Evolutionary conservation across 1,140 invertebrate genomes (phyloP), one percentile per base, ranked within the genome.

Genomic region (Calliopsis andreniformis): DNA sequence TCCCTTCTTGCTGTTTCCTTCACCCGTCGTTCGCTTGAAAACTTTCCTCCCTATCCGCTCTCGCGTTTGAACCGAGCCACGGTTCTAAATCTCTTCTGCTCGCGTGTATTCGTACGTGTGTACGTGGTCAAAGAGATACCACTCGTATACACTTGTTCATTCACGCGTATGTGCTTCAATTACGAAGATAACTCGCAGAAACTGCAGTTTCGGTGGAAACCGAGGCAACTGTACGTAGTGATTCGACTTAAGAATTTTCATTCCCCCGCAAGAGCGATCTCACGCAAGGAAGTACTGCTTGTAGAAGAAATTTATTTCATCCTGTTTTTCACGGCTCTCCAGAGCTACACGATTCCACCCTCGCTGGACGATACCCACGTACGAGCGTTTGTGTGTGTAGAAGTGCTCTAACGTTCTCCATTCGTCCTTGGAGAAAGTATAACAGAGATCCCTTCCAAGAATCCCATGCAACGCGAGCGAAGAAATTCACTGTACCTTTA

Each of bases 1-100:
- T 90, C 89, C 87, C 84, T 82, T 67, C 14, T 28, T 20, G 32
- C 25, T 39, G 47, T 49, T 25, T 16, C 25, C 35, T 30, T 2
- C 16, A 20, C n/a, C 53, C 16, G 18, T 49, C 18, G n/a, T 59
- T 45, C 0, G 8, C 10, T 6, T 8, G 23, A 25, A 6, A 45
- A 66, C 39, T 14, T 45, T 23, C 14, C 61, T 55, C 14, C n/a
- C 6, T 12, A 4, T 49, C 25, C 28, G 39, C 3, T n/a, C 70
- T 23, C 16, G 30, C 25, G 18, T 8, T 6, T 1, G 8, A 4
- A 20, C n/a, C 70, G 49, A 73, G 61, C 61, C 49, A 66, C 14
- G 12, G 20, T 45, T 35, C 23, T 12, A 18, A 28, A 45, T 45
- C 20, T 25, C 12, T 35, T 58, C 14, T n/a, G 14, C 28, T 6